Base-by-base conservation (phyloP, 2,113 vertebrate genomes). In the Grantiella picta region DNA sequence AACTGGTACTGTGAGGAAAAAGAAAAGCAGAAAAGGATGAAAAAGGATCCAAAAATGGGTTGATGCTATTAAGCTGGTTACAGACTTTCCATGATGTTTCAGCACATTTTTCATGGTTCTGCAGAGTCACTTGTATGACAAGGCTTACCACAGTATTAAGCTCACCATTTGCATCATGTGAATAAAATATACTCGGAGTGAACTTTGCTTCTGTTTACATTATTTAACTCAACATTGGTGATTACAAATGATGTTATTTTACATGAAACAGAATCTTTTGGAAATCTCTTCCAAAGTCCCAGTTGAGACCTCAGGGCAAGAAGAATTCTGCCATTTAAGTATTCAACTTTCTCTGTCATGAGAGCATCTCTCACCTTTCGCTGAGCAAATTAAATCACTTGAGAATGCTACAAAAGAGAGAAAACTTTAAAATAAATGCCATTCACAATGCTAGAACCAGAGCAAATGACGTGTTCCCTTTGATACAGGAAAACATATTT, bases 381-480 rank as follows among this genome's bases (percentile, higher is more conserved):
- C 93, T 16, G 50, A 96, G 70, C 80, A 97, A 97, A 96, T 96
- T 95, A 97, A 97, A 97, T 96, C 97, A 96, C 89, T 91, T 91
- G 95, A 91, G 94, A 96, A 94, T 65, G 80, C 72, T 86, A 91
- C 82, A 82, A 91, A 96, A 97, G 96, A 96, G 89, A 95, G 93
- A 96, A 97, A 96, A 94, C 76, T 96, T 97, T 95, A 95, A 97
- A 94, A 94, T 90, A 93, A 97, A 96, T 96, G 96, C 76, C 96
- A 97, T 92, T 98, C 93, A 97, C 52, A 97, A 88, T 57, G 82
- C 60, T 89, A 89, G 70, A 97, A 96, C 94, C 35, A 40, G 85
- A 96, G 90, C 65, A 97, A 95, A 96, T 94, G 56, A 95, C 22
- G 75, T 80, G 66, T 79, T 97, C 73, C 38, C 93, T 97, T 96